phyloP scores from a whole-genome alignment of 53 echinoderm and acorn worm species.

The Zoroaster sp. region DNA sequence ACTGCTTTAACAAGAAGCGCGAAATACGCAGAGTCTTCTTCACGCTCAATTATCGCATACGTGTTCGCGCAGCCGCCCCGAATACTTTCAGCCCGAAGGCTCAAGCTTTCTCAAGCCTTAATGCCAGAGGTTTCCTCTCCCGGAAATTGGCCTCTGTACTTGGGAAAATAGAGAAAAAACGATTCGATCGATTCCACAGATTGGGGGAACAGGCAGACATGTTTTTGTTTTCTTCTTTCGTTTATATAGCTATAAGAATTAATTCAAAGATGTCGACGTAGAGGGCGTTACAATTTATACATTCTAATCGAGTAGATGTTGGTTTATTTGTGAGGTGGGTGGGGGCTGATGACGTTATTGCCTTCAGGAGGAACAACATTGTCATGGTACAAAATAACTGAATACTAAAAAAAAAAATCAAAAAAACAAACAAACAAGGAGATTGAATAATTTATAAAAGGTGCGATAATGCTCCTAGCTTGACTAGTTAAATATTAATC shows the following conservation, averaged over 20 bases:
- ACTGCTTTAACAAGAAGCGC: not conserved
- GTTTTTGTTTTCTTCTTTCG: too few relatives aligned
- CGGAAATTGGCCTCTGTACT: slow-evolving; percentile 25
- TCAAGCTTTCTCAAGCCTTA: not conserved
- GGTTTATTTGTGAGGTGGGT: too few relatives aligned
- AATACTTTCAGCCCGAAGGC: not conserved
- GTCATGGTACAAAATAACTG: not conserved
- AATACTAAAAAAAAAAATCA: not conserved
- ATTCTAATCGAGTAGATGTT: not conserved
- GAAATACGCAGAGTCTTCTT: not conserved
- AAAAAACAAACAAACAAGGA: too few relatives aligned
- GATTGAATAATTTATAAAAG: too few relatives aligned
- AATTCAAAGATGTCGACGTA: not conserved
- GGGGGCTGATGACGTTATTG: too few relatives aligned
- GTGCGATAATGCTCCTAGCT: too few relatives aligned
- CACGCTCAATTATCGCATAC: slow-evolving; percentile 26
- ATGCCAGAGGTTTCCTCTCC: not conserved
- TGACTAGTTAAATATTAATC: too few relatives aligned
- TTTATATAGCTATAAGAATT: too few relatives aligned
- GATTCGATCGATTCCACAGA: slow-evolving; percentile 5
- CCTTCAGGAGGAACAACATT: not conserved
- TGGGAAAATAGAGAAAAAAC: not conserved
- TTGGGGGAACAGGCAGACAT: not conserved
- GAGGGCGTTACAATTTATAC: not conserved
- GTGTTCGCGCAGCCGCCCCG: slow-evolving; percentile 11